These are phyloP conservation scores for Stenoptilia bipunctidactyla DNA, from an alignment of 2,888 invertebrate genomes.

Conservation along the genomic window DNA sequence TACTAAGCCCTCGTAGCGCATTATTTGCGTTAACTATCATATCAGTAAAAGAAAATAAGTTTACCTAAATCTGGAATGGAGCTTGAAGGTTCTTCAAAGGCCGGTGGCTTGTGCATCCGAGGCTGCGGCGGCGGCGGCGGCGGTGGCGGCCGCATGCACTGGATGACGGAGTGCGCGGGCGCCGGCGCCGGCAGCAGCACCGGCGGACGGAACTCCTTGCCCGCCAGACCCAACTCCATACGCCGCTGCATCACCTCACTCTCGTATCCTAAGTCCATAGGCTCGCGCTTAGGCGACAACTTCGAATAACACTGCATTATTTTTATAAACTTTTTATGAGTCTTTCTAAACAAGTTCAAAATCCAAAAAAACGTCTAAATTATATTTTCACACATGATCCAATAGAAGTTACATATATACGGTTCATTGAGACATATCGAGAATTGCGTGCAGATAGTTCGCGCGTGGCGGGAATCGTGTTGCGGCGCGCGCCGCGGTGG, in stretches of 20 bases:
- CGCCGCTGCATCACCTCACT: conserved; percentile 45
- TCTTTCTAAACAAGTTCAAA: conserved; percentile 20
- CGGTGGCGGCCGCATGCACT: conserved; percentile 62
- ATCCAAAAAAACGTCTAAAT: conserved; percentile 3
- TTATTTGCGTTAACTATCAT: no score
- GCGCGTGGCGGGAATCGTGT: conserved; percentile 35
- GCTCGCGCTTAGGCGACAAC: conserved; percentile 56
- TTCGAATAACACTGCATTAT: conserved; percentile 63
- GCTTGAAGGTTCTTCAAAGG: conserved; percentile 86
- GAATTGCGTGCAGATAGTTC: conserved; percentile 35
- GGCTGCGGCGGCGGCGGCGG: conserved; percentile 61
- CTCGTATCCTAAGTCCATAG: conserved; percentile 45
- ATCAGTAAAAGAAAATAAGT: conserved; percentile 37
- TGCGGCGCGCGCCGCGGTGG: conserved; percentile 54
- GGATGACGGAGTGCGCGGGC: conserved; percentile 57
- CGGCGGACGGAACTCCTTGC: conserved; percentile 61
- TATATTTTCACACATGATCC: conserved; percentile 24
- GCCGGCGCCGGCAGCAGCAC: conserved; percentile 45
- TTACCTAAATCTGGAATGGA: conserved; percentile 91
- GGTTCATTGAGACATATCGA: conserved; percentile 15
- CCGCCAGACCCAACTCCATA: conserved; percentile 60
- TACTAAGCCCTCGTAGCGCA: no score
- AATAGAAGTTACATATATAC: conserved; percentile 5
- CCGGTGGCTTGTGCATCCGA: conserved; percentile 63
- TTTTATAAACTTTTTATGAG: conserved; percentile 17